phyloP scores from a whole-genome alignment of 2,888 invertebrate species.

The Ischnura elegans region DNA sequence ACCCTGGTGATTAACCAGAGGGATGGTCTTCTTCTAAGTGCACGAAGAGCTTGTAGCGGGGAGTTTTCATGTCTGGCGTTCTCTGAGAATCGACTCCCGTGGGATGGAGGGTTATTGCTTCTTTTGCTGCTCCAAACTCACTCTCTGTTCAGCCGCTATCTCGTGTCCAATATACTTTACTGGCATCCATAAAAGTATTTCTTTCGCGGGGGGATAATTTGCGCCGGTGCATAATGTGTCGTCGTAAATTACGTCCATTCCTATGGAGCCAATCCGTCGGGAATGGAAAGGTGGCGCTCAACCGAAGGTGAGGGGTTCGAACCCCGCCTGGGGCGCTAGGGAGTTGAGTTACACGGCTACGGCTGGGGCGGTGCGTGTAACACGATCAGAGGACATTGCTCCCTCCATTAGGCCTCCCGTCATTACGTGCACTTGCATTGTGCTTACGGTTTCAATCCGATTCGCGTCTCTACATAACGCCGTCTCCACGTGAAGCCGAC shows the following conservation, averaged over 20 bases:
- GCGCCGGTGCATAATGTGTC: background rate
- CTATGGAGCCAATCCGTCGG: constrained; percentile 6
- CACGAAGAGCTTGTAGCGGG: background rate
- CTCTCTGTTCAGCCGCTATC: background rate
- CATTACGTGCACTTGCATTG: too few relatives aligned
- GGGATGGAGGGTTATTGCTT: background rate
- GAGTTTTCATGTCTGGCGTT: background rate
- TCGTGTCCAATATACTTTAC: background rate
- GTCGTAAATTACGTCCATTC: constrained; percentile 1
- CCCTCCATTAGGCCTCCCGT: background rate
- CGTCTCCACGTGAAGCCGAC: too few relatives aligned
- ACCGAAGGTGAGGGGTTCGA: constrained; percentile 23
- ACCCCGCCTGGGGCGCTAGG: background rate
- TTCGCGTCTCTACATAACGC: too few relatives aligned
- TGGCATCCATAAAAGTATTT: background rate
- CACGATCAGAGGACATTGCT: background rate
- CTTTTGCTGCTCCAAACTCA: background rate
- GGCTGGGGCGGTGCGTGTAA: background rate
- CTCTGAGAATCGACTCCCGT: background rate
- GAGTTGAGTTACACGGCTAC: background rate
- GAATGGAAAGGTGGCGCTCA: background rate
- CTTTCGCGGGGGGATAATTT: background rate
- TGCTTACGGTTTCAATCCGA: too few relatives aligned
- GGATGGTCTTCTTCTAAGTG: too few relatives aligned
- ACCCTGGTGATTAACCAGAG: too few relatives aligned